Percentiles rank a stretch among this genome's conserved stretches.
phyloP scores from a whole-genome alignment of 2,113 vertebrate species.

The Elaphurus davidianus region DNA sequence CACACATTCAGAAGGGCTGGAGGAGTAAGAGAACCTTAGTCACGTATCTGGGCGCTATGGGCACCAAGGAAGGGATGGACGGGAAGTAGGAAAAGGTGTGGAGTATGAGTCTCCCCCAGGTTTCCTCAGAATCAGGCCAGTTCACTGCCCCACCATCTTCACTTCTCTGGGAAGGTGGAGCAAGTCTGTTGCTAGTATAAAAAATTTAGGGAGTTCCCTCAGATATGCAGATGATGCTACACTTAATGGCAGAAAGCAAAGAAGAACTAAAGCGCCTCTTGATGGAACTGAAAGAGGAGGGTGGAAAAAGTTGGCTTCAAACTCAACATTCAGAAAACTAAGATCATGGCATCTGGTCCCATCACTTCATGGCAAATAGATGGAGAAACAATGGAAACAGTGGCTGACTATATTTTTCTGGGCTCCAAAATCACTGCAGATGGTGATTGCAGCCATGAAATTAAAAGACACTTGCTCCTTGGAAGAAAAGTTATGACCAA shows the following conservation, averaged over 20 bases:
- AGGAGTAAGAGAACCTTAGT: not conserved
- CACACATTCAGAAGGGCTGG: not conserved
- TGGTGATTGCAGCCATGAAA: not conserved
- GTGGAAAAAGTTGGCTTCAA: not conserved
- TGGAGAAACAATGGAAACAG: not conserved
- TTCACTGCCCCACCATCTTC: not conserved
- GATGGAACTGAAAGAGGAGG: not conserved
- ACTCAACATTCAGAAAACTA: not conserved
- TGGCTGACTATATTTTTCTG: not conserved
- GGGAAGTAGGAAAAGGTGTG: not conserved
- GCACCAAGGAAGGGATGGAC: not conserved
- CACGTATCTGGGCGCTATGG: fast-evolving
- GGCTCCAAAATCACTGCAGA: not conserved
- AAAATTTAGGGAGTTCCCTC: not conserved
- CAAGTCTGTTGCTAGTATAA: not conserved
- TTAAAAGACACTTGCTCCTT: not conserved
- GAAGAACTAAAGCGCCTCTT: not conserved
- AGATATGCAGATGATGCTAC: not conserved
- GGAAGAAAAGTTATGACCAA: not conserved
- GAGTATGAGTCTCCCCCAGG: not conserved
- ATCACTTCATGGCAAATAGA: not conserved
- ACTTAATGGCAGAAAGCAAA: not conserved
- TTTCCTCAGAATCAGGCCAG: not conserved
- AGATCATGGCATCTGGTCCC: not conserved
- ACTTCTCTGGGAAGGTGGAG: not conserved